Evolutionary conservation across 2,888 invertebrate species (phyloP).

Genomic region (Choristoneura rosaceana): DNA sequence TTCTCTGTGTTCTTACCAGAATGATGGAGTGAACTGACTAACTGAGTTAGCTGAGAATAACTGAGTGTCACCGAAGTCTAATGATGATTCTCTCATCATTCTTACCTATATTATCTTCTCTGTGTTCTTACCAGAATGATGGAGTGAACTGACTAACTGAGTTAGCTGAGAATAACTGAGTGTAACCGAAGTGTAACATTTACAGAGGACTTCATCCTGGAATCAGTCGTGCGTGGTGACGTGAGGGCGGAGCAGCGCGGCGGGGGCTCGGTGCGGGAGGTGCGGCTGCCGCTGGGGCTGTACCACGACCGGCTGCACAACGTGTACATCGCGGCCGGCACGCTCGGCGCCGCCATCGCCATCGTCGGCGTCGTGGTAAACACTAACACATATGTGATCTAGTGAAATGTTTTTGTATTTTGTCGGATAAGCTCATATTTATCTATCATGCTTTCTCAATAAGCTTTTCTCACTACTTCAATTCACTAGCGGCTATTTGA

Average conservation of each 20-base stretch:
- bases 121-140: too few species aligned
- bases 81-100: too few species aligned
- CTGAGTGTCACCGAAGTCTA: neutral
- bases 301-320: conserved; percentile 89
- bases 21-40: too few species aligned
- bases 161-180: too few species aligned
- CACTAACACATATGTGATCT: neutral
- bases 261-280: conserved; percentile 75
- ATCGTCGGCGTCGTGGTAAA: conserved; percentile 91
- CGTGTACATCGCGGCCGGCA: conserved; percentile 92
- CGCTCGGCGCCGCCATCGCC: conserved; percentile 90
- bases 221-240: conserved; percentile 85
- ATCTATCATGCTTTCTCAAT: too few species aligned
- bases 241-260: conserved; percentile 70
- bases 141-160: too few species aligned
- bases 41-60: too few species aligned
- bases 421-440: too few species aligned
- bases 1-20: too few species aligned
- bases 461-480: too few species aligned
- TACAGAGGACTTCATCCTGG: conserved; percentile 89
- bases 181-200: conserved; percentile 27
- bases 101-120: too few species aligned
- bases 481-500: too few species aligned
- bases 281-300: conserved; percentile 85
- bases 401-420: neutral